Base-by-base conservation (phyloP, 1,140 invertebrate species). In the Penaeus indicus region DNA sequence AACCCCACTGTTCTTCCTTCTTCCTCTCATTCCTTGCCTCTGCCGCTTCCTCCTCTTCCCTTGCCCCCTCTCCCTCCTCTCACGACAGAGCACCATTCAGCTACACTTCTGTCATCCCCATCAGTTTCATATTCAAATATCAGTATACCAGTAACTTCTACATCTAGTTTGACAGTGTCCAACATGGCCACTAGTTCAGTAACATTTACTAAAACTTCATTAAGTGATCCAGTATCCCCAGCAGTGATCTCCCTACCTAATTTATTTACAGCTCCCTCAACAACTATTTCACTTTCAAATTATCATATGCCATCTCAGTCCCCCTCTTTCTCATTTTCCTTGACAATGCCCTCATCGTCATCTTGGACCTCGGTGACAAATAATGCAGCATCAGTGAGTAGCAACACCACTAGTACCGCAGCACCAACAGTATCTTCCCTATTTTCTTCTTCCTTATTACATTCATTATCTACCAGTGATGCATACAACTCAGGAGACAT, bases 281-380 rank as follows among this genome's bases (percentile, higher is more conserved):
- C 63, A 25, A 69, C 22, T 84, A 64, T 67, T 69, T 42, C 38
- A 67, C 61, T 47, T 18, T 69, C n/a, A 25, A 47, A 27, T 32
- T n/a, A 60, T 27, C 25, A 32, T 32, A n/a, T 38, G n/a, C 38
- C 80, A 3, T 82, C 80, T 62, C 84, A 79, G 25, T 62, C 60
- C 11, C 84, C 54, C 0, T 79, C 47, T 38, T 88, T 88, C 64
- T 88, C 87, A n/a, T 88, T 88, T 78, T 88, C 87, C 27, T 64
- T 88, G 67, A 88, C 87, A 79, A 47, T 61, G 42, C 87, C 87
- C 5, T 84, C 54, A 11, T 11, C 54, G 5, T 32, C 72, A 27
- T 32, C 27, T 32, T 16, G 18, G 10, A 19, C 72, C n/a, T 75
- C 72, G 5, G 25, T 75, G 42, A 10, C 72, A 27, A 75, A 27